phyloP scores from a whole-genome alignment of 2,113 vertebrate species.

The Oceanodroma tethys region DNA sequence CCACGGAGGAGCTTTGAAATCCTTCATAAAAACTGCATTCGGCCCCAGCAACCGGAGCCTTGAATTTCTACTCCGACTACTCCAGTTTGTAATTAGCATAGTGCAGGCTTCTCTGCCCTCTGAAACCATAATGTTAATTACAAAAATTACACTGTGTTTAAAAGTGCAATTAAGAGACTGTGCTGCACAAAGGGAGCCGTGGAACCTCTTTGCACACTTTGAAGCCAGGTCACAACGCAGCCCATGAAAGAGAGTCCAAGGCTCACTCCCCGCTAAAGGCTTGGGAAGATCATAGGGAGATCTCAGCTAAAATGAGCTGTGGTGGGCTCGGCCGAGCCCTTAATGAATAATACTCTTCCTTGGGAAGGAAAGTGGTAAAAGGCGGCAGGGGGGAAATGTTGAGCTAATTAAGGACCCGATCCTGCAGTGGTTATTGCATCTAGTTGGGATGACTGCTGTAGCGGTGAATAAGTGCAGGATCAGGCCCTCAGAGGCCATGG shows the following conservation, averaged over 20 bases:
- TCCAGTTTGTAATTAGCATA: conserved; percentile 79
- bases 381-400: neutral
- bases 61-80: conserved; percentile 70
- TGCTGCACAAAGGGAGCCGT: conserved; percentile 74
- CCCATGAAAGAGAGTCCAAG: conserved; percentile 75
- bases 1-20: conserved; percentile 78
- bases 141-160: conserved; percentile 86
- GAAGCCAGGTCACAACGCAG: conserved; percentile 80
- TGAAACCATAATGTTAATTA: conserved; percentile 86
- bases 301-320: conserved; percentile 62
- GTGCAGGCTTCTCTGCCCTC: conserved; percentile 81
- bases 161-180: conserved; percentile 84
- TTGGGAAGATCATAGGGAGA: conserved; percentile 71
- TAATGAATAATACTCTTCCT: conserved; percentile 69
- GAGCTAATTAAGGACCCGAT: conserved; percentile 12
- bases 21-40: conserved; percentile 77
- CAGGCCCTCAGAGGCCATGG: neutral
- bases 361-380: conserved; percentile 41
- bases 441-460: neutral
- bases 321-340: conserved; percentile 51
- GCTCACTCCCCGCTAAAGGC: conserved; percentile 66
- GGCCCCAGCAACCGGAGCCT: conserved; percentile 66
- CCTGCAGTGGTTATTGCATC: neutral
- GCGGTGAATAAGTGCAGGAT: neutral
- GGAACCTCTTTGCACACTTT: conserved; percentile 80